These are phyloP conservation scores for Psittacus erithacus DNA, from an alignment of 2,113 vertebrate species.

Conservation along the genomic window DNA sequence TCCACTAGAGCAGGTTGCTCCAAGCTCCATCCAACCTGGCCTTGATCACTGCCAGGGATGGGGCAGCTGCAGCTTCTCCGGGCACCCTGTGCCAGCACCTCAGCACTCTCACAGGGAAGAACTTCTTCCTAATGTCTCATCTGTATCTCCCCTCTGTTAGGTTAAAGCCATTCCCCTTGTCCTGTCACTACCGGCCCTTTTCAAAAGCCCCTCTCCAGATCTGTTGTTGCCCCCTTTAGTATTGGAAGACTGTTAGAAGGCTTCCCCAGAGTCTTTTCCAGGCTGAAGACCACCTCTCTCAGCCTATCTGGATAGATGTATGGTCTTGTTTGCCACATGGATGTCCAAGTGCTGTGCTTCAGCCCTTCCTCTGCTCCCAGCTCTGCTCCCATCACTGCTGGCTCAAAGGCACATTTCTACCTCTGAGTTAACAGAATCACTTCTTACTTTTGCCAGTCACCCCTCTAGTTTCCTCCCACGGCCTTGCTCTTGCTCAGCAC, in stretches of 20 bases:
- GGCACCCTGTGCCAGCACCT: neutral
- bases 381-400: neutral
- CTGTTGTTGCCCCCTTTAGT: neutral
- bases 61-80: neutral
- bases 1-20: neutral
- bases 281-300: neutral
- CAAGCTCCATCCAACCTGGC: neutral
- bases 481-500: neutral
- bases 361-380: neutral
- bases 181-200: neutral
- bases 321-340: neutral
- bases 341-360: neutral
- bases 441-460: neutral
- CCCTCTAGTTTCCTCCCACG: neutral
- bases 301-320: neutral
- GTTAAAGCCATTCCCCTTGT: neutral
- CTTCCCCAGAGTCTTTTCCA: neutral
- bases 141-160: neutral
- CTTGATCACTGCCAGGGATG: neutral
- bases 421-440: neutral
- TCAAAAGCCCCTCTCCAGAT: neutral
- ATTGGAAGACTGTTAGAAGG: neutral
- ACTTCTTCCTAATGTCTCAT: neutral
- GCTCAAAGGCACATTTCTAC: neutral
- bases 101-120: neutral